Evolutionary conservation across 2,797 vertebrate genomes (phyloP).

Genomic region (Mormyrus proboscirostris): DNA sequence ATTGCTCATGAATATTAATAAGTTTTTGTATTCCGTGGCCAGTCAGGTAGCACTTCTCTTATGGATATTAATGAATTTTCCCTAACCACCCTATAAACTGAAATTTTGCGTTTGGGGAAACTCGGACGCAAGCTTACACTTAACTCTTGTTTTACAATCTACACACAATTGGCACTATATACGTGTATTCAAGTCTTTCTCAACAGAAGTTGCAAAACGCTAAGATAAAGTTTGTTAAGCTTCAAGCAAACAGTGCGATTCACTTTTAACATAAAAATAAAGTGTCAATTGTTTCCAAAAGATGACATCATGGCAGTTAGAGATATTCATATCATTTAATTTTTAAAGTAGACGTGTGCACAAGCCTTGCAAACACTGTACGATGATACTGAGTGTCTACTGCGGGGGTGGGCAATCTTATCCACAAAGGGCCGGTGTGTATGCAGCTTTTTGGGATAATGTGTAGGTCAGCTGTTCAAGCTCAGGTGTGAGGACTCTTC

Average conservation of each 20-base stretch:
- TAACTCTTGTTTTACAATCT: not conserved
- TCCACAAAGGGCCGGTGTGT: too few relatives aligned
- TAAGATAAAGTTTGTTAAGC: not conserved
- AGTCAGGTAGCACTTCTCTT: not conserved
- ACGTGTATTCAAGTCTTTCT: not conserved
- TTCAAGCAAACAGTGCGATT: not conserved
- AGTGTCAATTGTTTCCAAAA: not conserved
- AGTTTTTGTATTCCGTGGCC: not conserved
- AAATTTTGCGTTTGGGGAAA: not conserved
- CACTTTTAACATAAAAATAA: not conserved
- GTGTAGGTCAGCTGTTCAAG: too few relatives aligned
- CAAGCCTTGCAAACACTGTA: not conserved
- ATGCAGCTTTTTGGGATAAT: too few relatives aligned
- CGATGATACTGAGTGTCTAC: not conserved
- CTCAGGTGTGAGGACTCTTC: too few relatives aligned
- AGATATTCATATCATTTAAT: not conserved
- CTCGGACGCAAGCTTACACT: not conserved
- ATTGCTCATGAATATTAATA: not conserved
- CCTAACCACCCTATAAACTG: not conserved
- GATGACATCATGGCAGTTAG: not conserved
- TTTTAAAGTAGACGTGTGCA: not conserved
- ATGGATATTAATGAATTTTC: not conserved
- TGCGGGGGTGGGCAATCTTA: too few relatives aligned
- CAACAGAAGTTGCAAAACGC: not conserved
- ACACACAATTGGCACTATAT: not conserved